These are phyloP conservation scores for Discoglossus pictus DNA, from an alignment of 2,797 vertebrate genomes.

Conservation along the genomic window DNA sequence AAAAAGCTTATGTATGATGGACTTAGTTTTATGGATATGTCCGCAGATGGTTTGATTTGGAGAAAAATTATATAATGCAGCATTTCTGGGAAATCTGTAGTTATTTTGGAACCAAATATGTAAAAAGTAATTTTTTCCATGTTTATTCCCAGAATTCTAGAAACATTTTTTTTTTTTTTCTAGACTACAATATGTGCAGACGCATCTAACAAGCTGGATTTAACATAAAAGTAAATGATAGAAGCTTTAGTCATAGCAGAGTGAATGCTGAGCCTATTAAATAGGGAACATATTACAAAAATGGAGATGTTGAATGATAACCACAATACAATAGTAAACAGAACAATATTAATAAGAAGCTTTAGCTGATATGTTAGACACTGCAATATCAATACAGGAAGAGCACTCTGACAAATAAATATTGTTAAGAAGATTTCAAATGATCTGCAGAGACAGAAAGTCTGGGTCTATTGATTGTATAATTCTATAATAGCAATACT, in stretches of 20 bases:
- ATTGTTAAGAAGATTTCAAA: slow-evolving; percentile 34
- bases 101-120: slow-evolving; percentile 31
- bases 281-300: slow-evolving; percentile 16
- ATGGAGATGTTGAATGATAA: slow-evolving; percentile 7
- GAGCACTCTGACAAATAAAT: slow-evolving; percentile 33
- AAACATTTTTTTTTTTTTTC: background rate
- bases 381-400: slow-evolving; percentile 44
- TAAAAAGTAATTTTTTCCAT: slow-evolving; percentile 16
- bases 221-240: background rate
- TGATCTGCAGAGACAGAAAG: slow-evolving; percentile 43
- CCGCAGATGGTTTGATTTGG: slow-evolving; percentile 17
- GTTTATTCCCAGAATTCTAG: slow-evolving; percentile 19
- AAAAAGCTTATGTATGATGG: too few relatives aligned
- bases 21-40: too few relatives aligned
- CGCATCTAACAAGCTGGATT: background rate
- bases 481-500: slow-evolving; percentile 17
- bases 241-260: slow-evolving; percentile 7
- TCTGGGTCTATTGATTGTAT: slow-evolving; percentile 43
- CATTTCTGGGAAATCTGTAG: slow-evolving; percentile 18
- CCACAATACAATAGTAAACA: slow-evolving; percentile 16
- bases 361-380: slow-evolving; percentile 15
- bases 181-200: background rate
- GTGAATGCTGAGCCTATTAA: background rate
- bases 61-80: slow-evolving; percentile 5
- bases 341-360: slow-evolving; percentile 16